Conservation (phyloP, 2,113 vertebrate species). For the Gasterosteus aculeatus region DNA sequence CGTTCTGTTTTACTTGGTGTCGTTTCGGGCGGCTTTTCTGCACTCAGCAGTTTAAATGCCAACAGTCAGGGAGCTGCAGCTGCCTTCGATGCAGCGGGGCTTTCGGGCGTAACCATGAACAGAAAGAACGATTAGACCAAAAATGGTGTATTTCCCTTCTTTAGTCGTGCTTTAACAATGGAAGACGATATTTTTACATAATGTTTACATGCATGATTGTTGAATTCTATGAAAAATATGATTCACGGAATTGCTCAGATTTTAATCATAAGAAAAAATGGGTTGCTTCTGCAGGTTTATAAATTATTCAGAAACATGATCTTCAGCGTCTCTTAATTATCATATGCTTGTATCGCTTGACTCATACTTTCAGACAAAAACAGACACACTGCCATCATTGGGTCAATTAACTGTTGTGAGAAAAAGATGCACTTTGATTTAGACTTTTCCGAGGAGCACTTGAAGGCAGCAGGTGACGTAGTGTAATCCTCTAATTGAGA, state of each 20-base stretch:
- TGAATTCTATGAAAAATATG: not conserved
- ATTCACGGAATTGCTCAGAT: no score
- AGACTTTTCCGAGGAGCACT: not conserved
- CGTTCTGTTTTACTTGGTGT: not conserved
- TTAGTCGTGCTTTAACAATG: not conserved
- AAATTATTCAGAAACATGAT: not conserved
- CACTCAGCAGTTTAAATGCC: constrained; percentile 17
- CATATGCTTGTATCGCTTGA: not conserved
- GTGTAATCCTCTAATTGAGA: constrained; percentile 11
- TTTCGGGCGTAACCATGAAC: not conserved
- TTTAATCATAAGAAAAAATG: not conserved
- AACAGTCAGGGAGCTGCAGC: constrained; percentile 4
- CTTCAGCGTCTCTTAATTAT: not conserved
- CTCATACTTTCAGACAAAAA: not conserved
- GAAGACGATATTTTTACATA: not conserved
- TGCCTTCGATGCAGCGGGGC: constrained; percentile 17
- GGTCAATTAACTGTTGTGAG: not conserved
- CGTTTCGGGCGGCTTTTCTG: not conserved
- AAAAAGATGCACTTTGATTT: not conserved
- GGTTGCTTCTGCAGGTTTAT: not conserved
- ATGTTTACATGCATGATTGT: not conserved
- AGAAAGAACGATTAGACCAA: not conserved
- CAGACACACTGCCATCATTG: not conserved
- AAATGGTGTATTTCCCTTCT: not conserved
- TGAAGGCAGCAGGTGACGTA: constrained; percentile 32